Evolutionary conservation across 1,140 invertebrate genomes (phyloP), one percentile per base, ranked within the genome.

Genomic region (Calephelis nemesis): DNA sequence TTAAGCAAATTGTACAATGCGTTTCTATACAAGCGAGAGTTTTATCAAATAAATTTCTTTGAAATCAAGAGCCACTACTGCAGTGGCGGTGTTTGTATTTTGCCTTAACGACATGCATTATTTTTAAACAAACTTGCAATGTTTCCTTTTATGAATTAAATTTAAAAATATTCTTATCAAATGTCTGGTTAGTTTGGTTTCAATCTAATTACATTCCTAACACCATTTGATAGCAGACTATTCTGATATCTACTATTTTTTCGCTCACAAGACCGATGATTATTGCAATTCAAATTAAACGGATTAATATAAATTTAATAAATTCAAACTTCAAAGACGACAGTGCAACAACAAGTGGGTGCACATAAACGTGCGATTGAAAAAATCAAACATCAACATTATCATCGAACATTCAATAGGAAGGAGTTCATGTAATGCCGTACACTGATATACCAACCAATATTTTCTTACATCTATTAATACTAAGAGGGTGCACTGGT

Each of bases 371-470:
- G 30, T 30, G 54, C 54, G 30, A 58, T 39, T 11, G 30, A 58
- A 30, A 58, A 39, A 30, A 73, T 58, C 73, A 74, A 73, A 78
- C 76, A 77, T 81, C 85, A 87, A 88, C 86, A 86, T 83, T 83
- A 75, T 90, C 88, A 91, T 91, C 88, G 88, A 91, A 91, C 88
- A 91, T 91, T 91, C 88, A 91, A 88, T 75, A 71, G 47, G 68
- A 72, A 65, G 19, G 39, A 58, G 13, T 65, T 13, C 47, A 13
- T 49, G 52, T 19, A 40, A 30, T 47, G 47, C 45, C 47, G 19
- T 47, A 11, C 13, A 8, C 19, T 9, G 47, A 63, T 66, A 39
- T 11, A 4, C 7, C 52, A 11, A 7, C 19, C 19, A 66, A 15
- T 54, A 54, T 65, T 30, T 50, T 50, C 64, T 52, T 54, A 66